Evolutionary conservation across 2,113 vertebrate genomes (phyloP).

Genomic region (Triplophysa rosa): DNA sequence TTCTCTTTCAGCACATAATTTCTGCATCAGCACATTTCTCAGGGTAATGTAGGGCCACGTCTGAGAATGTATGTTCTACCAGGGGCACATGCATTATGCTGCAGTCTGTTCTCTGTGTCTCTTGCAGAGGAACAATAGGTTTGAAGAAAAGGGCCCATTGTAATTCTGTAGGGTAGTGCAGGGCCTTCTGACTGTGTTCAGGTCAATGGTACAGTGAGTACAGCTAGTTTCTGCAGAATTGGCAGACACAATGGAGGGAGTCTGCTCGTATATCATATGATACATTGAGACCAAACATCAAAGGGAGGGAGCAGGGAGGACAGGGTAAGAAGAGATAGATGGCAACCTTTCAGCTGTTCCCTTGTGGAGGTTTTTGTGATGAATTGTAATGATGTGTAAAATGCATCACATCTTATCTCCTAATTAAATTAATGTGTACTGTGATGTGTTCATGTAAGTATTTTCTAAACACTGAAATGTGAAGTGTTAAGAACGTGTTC

Average conservation of each 20-base stretch:
- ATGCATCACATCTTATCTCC: not conserved
- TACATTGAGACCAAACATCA: constrained; percentile 31
- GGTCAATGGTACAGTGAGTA: constrained; percentile 32
- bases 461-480: not conserved
- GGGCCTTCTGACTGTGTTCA: constrained; percentile 39
- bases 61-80: constrained; percentile 62
- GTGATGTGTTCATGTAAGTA: not conserved
- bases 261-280: constrained; percentile 34
- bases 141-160: constrained; percentile 68
- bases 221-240: constrained; percentile 15
- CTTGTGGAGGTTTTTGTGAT: not conserved
- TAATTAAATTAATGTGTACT: not conserved
- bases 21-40: constrained; percentile 50
- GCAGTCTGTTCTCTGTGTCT: constrained; percentile 61
- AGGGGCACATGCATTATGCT: constrained; percentile 48
- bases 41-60: constrained; percentile 54
- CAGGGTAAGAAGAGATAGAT: constrained; percentile 12
- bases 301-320: constrained; percentile 22
- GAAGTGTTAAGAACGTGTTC: not conserved
- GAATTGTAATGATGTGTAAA: not conserved
- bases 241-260: constrained; percentile 19
- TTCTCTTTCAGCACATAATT: constrained; percentile 15
- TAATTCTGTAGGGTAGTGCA: constrained; percentile 58
- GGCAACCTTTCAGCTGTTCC: not conserved
- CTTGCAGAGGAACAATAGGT: constrained; percentile 64